A percentile compares a stretch with the other conserved stretches of the same genome.
phyloP scores from a whole-genome alignment of 2,888 invertebrate species.

The Dexiosoma caninum region DNA sequence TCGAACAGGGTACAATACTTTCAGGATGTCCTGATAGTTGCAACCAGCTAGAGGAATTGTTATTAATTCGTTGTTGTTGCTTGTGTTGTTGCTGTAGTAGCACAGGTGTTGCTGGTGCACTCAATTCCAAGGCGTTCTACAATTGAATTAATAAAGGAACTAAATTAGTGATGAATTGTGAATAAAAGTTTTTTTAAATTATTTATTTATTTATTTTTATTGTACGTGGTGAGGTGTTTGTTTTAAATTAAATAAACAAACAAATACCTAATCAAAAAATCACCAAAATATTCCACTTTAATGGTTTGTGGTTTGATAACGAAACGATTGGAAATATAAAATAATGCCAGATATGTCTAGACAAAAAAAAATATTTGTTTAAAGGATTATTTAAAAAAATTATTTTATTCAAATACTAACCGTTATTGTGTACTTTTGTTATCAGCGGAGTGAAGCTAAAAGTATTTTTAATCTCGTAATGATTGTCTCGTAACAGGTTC shows the following conservation, averaged over 20 bases:
- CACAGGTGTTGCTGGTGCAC: conserved; percentile 93
- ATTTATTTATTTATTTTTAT: not conserved
- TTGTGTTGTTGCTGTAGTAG: conserved; percentile 83
- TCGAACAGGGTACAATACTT: conserved; percentile 93
- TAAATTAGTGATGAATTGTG: conserved; percentile 29
- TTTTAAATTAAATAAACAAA: not conserved
- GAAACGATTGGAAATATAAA: not conserved
- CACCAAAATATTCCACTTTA: conserved; percentile 18
- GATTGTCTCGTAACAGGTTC: no score
- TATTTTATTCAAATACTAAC: no score
- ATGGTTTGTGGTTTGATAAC: not conserved
- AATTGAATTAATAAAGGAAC: conserved; percentile 71
- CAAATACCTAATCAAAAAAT: conserved; percentile 1
- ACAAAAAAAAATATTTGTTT: not conserved
- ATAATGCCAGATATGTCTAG: not conserved
- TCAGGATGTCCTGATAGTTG: conserved; percentile 96
- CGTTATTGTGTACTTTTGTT: no score
- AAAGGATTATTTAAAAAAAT: not conserved
- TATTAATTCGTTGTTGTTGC: conserved; percentile 73
- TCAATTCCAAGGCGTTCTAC: conserved; percentile 93
- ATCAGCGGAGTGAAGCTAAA: not conserved
- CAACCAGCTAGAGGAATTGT: conserved; percentile 83
- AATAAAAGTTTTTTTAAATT: not conserved
- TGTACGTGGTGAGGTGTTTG: not conserved
- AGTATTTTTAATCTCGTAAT: no score